Conservation (phyloP, 2,113 vertebrate species). For the Solenodon paradoxus region DNA sequence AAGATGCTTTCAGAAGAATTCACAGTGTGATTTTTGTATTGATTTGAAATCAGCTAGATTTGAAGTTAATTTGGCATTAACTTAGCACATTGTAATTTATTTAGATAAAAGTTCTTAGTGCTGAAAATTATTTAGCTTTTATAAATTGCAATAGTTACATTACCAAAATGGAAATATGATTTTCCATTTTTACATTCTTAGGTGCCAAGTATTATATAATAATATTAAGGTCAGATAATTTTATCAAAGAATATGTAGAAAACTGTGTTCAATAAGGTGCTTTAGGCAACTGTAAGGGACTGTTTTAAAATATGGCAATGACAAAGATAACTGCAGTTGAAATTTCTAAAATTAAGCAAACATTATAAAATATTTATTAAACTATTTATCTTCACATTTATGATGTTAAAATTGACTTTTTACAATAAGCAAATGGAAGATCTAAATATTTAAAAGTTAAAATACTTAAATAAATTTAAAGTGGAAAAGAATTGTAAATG, state of each 20-base stretch:
- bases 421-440: neutral
- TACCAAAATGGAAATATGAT: neutral
- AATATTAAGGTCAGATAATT: neutral
- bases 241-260: neutral
- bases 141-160: neutral
- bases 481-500: neutral
- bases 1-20: neutral
- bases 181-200: neutral
- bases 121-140: neutral
- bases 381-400: neutral
- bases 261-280: neutral
- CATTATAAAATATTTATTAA: neutral
- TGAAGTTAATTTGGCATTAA: neutral
- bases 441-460: neutral
- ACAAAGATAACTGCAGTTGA: neutral
- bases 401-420: neutral
- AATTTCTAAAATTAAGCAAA: neutral
- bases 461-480: neutral
- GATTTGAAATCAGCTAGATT: neutral
- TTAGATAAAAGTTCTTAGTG: neutral
- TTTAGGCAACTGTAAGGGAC: rapidly evolving
- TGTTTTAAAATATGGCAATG: neutral
- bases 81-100: neutral
- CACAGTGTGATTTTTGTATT: neutral
- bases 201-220: neutral